phyloP scores from a whole-genome alignment of 2,797 vertebrate species.

The Scomberomorus guttatus region DNA sequence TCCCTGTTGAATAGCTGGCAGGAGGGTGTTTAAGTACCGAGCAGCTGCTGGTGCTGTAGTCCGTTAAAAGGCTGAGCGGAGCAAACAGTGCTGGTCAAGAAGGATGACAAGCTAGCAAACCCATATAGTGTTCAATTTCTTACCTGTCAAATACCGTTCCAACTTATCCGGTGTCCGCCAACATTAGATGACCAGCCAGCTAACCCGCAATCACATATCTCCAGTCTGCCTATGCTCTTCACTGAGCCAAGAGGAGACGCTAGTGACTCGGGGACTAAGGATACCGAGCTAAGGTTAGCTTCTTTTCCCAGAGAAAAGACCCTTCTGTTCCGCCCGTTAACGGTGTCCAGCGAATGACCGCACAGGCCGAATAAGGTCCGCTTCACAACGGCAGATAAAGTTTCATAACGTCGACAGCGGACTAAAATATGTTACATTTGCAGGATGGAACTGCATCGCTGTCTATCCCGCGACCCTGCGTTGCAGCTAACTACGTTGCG shows the following conservation, averaged over 20 bases:
- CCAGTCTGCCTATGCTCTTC: constrained; percentile 30
- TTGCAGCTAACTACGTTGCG: constrained; percentile 51
- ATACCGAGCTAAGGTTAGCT: constrained; percentile 70
- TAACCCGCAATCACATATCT: constrained; percentile 56
- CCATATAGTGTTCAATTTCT: background rate
- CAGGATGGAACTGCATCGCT: background rate
- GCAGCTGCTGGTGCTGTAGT: constrained; percentile 22
- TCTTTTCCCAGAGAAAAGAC: constrained; percentile 40
- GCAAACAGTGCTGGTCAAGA: background rate
- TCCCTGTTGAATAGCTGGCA: constrained; percentile 63
- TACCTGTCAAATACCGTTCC: constrained; percentile 62
- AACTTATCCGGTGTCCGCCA: constrained; percentile 43
- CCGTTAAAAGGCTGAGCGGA: background rate
- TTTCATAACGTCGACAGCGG: background rate
- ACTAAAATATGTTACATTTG: background rate
- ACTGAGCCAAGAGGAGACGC: constrained; percentile 40
- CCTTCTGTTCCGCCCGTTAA: constrained; percentile 13
- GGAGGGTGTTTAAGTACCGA: background rate
- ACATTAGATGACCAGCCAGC: constrained; percentile 46
- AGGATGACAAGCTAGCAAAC: constrained; percentile 1
- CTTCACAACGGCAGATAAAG: background rate
- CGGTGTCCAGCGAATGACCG: background rate
- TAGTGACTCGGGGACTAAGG: constrained; percentile 56
- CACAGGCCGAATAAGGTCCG: background rate
- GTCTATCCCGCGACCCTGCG: constrained; percentile 3